phyloP scores from a whole-genome alignment of 2,113 vertebrate genomes.

The Oceanites oceanicus region DNA sequence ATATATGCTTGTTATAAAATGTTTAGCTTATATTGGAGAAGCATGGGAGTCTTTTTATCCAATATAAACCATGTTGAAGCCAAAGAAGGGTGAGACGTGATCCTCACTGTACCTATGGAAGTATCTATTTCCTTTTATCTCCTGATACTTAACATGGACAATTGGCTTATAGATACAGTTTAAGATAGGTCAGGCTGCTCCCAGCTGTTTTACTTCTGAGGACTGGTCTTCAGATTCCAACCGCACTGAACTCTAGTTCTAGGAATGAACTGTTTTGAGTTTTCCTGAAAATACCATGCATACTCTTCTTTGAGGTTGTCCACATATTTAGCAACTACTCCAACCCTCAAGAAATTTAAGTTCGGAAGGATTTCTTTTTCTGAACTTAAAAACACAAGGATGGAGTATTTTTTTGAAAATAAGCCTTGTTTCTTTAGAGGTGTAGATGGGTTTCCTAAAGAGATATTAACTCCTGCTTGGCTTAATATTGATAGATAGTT shows the following conservation, averaged over 20 bases:
- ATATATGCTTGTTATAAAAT: not conserved
- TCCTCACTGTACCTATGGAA: not conserved
- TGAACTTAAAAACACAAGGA: not conserved
- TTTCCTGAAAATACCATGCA: not conserved
- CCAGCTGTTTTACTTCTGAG: not conserved
- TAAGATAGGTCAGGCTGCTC: not conserved
- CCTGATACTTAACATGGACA: fast-evolving
- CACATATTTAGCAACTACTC: not conserved
- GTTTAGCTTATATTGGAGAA: not conserved
- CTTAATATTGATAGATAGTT: not conserved
- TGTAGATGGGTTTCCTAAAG: not conserved
- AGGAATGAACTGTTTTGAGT: not conserved
- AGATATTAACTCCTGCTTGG: not conserved
- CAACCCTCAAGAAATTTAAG: not conserved
- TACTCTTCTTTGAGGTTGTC: not conserved
- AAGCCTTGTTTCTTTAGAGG: not conserved
- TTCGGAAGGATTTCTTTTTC: not conserved
- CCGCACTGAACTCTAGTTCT: not conserved
- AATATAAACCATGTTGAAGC: fast-evolving
- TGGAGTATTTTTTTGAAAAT: not conserved
- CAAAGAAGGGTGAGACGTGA: not conserved
- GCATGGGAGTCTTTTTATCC: not conserved
- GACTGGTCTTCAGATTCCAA: not conserved
- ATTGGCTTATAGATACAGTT: not conserved
- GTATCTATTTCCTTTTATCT: not conserved